A percentile compares a stretch with the other conserved stretches of the same genome.
phyloP scores from a whole-genome alignment of 2,113 vertebrate genomes.

The Pseudorectes ferrugineus region DNA sequence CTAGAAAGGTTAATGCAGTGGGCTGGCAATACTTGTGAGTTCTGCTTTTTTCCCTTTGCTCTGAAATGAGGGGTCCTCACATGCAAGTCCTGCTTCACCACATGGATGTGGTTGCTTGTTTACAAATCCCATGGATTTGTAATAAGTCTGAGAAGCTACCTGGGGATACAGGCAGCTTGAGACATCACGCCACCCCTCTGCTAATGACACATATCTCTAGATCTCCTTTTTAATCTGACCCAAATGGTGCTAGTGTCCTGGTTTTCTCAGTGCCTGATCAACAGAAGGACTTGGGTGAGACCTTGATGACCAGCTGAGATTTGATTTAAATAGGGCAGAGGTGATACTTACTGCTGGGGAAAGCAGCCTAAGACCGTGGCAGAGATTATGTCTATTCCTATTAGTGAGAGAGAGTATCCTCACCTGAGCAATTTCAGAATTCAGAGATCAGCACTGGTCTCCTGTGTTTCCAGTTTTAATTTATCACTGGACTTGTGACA shows the following conservation, averaged over 20 bases:
- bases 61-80: background rate
- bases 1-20: background rate
- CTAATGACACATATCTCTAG: background rate
- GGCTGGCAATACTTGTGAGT: background rate
- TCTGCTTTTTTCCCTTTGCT: background rate
- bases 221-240: conserved; percentile 16
- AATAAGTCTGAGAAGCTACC: background rate
- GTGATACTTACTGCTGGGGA: background rate
- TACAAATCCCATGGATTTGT: conserved; percentile 1
- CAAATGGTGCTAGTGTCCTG: background rate
- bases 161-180: background rate
- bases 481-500: background rate
- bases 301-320: background rate
- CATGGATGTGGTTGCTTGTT: background rate
- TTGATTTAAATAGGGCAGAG: conserved; percentile 25
- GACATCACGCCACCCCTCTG: background rate
- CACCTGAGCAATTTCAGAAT: background rate
- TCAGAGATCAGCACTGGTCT: background rate
- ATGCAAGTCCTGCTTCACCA: background rate
- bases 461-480: background rate
- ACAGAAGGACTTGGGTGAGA: background rate
- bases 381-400: background rate
- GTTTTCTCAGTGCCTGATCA: conserved; percentile 7
- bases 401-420: background rate
- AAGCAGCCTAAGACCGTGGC: background rate